Base-by-base conservation (phyloP, 1,140 invertebrate genomes). In the Ceratina japonica region DNA sequence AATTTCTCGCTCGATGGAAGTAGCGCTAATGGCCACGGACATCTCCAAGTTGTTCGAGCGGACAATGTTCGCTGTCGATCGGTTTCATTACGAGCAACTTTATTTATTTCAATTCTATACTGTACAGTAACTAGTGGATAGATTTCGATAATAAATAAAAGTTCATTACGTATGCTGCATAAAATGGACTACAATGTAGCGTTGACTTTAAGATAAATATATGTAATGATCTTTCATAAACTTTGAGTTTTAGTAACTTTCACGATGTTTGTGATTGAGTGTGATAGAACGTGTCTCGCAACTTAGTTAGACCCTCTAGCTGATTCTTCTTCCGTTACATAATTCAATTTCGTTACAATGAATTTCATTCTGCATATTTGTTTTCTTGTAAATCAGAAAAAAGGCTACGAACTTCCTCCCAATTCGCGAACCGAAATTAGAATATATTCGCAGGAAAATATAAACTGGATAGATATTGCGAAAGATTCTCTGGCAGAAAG, bases 1-100 rank as follows among this genome's bases (percentile, higher is more conserved):
- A 78, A 84, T 84, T 84, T 83, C 81, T 76, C 54, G 81, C 66
- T 75, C 81, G 71, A 71, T 66, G 71, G 73, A 66, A 78, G 65
- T 56, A 37, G 12, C 51, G 76, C 77, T 78, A 83, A 84, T 62
- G 37, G 81, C 54, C 56, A 27, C 59, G n/a, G 76, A 75, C 81
- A 71, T 84, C 52, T 69, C 54, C 66, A 83, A 84, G 54, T 84
- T 80, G 74, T 24, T 65, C 64, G 64, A 63, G 51, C 73, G 75
- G 56, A 73, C 62, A 76, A 27, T 61, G 61, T 71, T 66, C 51
- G 7, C 20, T 49, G 63, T 56, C 27, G 24, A 44, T 56, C 61
- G 72, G 8, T 56, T 16, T 1, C 0, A 1, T 2, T n/a, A 54
- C 24, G 59, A n/a, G 52, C 18, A 54, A 24, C 18, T 68, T 68